Evolutionary conservation across 2,797 vertebrate genomes (phyloP), one percentile per base, ranked within the genome.

Genomic region (Steatocranus sp.): DNA sequence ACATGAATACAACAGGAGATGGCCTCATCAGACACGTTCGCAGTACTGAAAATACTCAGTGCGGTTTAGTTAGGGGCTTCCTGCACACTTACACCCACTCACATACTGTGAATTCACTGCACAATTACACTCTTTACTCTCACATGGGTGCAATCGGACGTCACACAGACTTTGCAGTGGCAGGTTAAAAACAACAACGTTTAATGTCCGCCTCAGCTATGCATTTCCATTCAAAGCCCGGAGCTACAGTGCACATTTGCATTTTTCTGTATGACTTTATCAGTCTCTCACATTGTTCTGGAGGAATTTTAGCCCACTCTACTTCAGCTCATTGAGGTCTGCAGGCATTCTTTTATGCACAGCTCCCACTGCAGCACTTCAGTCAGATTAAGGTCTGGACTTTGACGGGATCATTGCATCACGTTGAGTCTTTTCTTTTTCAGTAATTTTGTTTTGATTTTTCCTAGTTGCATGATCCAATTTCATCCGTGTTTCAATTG

Each of bases 171-270:
- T 58, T 58, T 32, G 56, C 10, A 41, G n/a, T 15, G 12, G 61
- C 8, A 66, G n/a, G 61, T 66, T 41, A 66, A 66, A 20, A 63
- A 63, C 32, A 36, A 20, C 61, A 38, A 23, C n/a, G 3, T 23
- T 23, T 66, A 41, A 66, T 10, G 61, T 6, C 34, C 3, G 8
- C 36, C 61, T 66, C 61, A 41, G 20, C 8, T 4, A 4, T 15
- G 3, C 36, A 1, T 66, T 66, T 66, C 34, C 34, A 38, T 23
- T 66, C 61, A 10, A 66, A 23, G 61, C 0, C 0, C 5, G 1
- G 61, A 23, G 34, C 61, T 0, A 38, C 61, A 66, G 61, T 41
- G 61, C 8, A 23, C 20, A 23, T 66, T 46, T 61, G 58, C 58
- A 61, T 61, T 70, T 70, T 70, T 70, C 66, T 70, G 23, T 27